These are phyloP conservation scores for Prionailurus bengalensis DNA, from an alignment of 2,113 vertebrate species.

Conservation along the genomic window DNA sequence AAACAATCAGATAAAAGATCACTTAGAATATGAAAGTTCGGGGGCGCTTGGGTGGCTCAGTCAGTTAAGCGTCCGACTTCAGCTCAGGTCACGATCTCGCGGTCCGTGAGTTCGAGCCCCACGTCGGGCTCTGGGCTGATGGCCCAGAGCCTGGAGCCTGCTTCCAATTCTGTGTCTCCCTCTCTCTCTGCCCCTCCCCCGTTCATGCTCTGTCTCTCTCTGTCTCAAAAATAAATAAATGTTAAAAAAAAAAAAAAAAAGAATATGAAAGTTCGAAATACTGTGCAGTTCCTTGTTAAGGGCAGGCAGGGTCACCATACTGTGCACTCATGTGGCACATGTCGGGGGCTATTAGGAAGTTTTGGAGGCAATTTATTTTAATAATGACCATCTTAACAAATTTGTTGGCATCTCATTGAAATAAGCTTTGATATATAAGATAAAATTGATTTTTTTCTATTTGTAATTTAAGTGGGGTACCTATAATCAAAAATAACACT, in stretches of 20 bases:
- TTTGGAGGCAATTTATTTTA: constrained; percentile 27
- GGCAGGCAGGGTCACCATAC: not conserved
- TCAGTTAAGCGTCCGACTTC: too few species aligned
- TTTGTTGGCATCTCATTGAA: not conserved
- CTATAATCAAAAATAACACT: not conserved
- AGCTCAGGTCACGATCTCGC: too few species aligned
- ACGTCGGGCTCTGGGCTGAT: too few species aligned
- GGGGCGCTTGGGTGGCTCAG: too few species aligned
- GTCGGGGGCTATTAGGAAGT: not conserved
- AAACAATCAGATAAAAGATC: not conserved
- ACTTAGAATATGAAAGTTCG: not conserved
- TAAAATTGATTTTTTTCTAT: not conserved
- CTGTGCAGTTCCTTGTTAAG: not conserved
- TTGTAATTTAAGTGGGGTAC: not conserved
- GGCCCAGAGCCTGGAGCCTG: too few species aligned
- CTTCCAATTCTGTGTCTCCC: too few species aligned
- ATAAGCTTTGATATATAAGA: not conserved
- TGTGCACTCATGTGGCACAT: not conserved
- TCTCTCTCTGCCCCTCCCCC: too few species aligned
- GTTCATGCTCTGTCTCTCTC: too few species aligned
- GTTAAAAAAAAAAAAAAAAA: too few species aligned
- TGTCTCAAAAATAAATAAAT: too few species aligned
- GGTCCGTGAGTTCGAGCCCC: too few species aligned
- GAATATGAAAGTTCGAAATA: not conserved
- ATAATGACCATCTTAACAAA: not conserved